Conservation (phyloP, 2,113 vertebrate species). For the Nesoenas mayeri region DNA sequence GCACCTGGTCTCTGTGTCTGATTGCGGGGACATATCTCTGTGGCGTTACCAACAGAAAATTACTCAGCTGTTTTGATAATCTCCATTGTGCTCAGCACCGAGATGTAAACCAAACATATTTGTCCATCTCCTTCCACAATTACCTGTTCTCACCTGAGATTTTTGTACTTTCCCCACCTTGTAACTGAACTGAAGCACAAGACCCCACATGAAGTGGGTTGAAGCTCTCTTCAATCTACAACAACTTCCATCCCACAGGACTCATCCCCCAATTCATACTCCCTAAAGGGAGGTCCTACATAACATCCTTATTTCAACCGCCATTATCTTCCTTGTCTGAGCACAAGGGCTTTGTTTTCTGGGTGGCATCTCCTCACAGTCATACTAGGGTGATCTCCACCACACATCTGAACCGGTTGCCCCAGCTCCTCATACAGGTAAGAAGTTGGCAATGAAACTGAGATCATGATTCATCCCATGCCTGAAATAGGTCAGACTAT, state of each 20-base stretch:
- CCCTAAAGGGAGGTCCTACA: not conserved
- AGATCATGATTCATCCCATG: not conserved
- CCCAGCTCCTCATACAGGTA: not conserved
- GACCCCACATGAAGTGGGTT: accelerated
- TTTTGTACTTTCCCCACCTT: not conserved
- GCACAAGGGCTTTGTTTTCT: not conserved
- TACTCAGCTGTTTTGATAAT: not conserved
- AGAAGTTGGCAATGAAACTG: accelerated
- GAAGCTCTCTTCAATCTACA: not conserved
- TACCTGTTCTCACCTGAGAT: not conserved
- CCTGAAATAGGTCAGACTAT: not conserved
- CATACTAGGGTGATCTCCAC: accelerated
- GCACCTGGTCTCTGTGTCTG: not conserved
- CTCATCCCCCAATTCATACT: not conserved
- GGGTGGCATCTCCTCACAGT: not conserved
- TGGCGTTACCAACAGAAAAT: accelerated
- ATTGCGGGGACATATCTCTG: not conserved
- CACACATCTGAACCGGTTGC: accelerated
- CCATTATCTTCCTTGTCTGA: not conserved
- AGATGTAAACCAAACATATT: not conserved
- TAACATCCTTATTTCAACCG: not conserved
- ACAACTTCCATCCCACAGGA: not conserved
- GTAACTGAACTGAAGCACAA: not conserved
- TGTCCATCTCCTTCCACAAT: not conserved
- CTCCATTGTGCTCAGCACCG: not conserved